Evolutionary conservation across 2,113 vertebrate genomes (phyloP).

Genomic region (Pangasianodon gigas): DNA sequence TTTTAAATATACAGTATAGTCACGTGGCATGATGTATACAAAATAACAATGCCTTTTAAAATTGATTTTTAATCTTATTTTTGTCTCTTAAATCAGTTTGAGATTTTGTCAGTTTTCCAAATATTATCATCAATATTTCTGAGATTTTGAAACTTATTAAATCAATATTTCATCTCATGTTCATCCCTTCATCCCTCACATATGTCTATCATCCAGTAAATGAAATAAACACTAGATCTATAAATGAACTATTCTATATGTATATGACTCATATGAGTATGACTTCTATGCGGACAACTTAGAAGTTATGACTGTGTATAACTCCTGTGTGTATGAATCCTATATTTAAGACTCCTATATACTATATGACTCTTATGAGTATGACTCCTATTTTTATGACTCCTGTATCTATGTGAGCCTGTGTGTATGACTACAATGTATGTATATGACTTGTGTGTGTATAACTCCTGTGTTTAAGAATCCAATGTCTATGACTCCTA

Average conservation of each 20-base stretch:
- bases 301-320: background rate
- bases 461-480: no score
- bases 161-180: background rate
- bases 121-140: background rate
- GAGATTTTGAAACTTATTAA: background rate
- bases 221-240: background rate
- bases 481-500: background rate
- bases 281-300: background rate
- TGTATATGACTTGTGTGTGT: no score
- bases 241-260: background rate
- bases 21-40: background rate
- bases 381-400: no score
- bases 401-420: no score
- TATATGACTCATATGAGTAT: background rate
- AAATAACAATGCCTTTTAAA: background rate
- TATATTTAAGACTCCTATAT: background rate
- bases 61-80: background rate
- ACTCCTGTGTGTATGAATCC: background rate
- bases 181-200: background rate
- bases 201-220: background rate
- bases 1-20: background rate
- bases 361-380: background rate
- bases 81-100: background rate
- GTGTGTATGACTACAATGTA: no score
- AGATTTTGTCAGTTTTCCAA: background rate